Evolutionary conservation across 2,888 invertebrate species (phyloP), one percentile per base, ranked within the genome.

Genomic region (Campoplex nolae): DNA sequence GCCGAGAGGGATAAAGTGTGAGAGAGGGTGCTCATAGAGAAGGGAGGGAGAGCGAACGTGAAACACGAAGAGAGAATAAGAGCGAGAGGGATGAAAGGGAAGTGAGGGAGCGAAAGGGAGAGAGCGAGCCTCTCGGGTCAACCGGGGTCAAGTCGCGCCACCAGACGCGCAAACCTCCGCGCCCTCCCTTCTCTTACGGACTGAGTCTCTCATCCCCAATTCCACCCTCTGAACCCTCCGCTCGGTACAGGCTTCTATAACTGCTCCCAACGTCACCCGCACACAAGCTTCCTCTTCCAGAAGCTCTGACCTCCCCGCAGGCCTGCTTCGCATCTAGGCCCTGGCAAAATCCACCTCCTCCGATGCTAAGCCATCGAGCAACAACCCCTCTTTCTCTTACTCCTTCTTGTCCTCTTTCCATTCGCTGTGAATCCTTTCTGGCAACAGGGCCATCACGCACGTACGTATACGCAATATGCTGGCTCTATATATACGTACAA

Each of bases 91-190:
- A 83, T 77, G 82, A 88, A 82, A 87, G 87, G 48, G 87, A 89
- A 87, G 90, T 81, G 45, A 45, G 45, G 45, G 45, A 45, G 45
- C 11, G 45, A 45, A 45, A 45, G 45, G 45, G 89, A 90, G 90
- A 90, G 90, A 91, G 78, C 70, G 68, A 81, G 90, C 90, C 42
- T 91, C 92, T 93, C 93, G 93, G 94, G 94, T 94, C 94, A 94
- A 94, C 94, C 92, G 94, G 93, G 94, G 94, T 94, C 94, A 94
- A 94, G 94, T 94, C 93, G 94, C 93, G 93, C 93, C 92, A 93
- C 93, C 94, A 94, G 94, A 94, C 94, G 93, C 94, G 93, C 94
- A 93, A 92, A 92, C 93, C 92, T 91, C 92, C 91, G 91, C 42
- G 83, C 79, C 91, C 92, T 90, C 87, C 48, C 83, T 75, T 70